These are phyloP conservation scores for Lithobates sylvaticus DNA, from an alignment of 2,797 vertebrate species.

Conservation along the genomic window DNA sequence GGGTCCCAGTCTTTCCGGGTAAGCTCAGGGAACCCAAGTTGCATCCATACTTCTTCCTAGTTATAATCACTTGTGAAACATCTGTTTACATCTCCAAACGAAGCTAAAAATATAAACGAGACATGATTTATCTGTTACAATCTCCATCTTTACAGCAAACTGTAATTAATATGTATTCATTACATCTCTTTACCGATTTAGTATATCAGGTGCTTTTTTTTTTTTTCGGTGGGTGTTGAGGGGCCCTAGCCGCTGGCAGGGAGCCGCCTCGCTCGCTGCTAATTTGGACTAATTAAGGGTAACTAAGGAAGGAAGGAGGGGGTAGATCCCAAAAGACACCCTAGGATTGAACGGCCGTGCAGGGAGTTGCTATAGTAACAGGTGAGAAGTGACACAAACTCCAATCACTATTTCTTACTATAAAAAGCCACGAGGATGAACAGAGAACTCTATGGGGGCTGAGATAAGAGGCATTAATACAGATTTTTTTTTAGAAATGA, in stretches of 20 bases:
- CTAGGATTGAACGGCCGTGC: conserved; percentile 40
- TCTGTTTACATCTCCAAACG: background rate
- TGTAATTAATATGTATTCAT: background rate
- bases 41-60: background rate
- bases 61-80: conserved; percentile 2
- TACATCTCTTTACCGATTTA: background rate
- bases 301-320: conserved; percentile 52
- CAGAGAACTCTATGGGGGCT: conserved; percentile 45
- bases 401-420: conserved; percentile 58
- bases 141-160: background rate
- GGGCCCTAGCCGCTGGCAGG: conserved; percentile 24
- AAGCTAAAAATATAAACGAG: background rate
- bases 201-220: conserved; percentile 16
- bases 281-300: conserved; percentile 60
- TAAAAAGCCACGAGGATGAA: conserved; percentile 55
- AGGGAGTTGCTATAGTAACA: conserved; percentile 58
- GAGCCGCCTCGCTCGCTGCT: conserved; percentile 33
- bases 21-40: background rate
- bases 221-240: background rate
- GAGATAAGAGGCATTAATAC: conserved; percentile 9
- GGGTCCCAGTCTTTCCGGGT: too few species aligned
- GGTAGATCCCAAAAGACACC: conserved; percentile 51
- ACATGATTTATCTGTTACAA: background rate
- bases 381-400: conserved; percentile 58
- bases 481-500: conserved; percentile 7